Conservation (phyloP, 2,888 invertebrate genomes). For the Eupithecia insigniata region DNA sequence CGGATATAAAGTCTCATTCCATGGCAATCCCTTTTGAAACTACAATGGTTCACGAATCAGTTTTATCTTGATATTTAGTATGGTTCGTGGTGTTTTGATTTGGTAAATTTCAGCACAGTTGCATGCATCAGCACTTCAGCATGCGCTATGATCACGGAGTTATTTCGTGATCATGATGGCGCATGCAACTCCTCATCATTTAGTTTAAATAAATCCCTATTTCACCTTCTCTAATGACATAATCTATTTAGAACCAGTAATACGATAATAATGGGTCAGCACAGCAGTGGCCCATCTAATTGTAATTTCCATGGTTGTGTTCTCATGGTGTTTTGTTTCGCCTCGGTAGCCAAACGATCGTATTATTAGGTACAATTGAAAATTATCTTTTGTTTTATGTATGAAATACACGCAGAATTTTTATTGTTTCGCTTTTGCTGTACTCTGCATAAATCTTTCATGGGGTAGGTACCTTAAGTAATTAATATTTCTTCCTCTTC, state of each 20-base stretch:
- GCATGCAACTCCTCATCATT: background rate
- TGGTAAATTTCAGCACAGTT: background rate
- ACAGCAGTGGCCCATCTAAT: constrained; percentile 36
- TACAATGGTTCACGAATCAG: background rate
- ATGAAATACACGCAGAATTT: background rate
- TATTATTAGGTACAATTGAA: constrained; percentile 26
- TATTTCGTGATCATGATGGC: background rate
- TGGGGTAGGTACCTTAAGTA: too few species aligned
- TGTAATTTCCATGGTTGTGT: constrained; percentile 36
- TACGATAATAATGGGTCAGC: constrained; percentile 40
- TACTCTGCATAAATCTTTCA: background rate
- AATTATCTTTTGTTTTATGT: constrained; percentile 20
- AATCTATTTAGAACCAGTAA: constrained; percentile 39
- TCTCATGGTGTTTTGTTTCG: constrained; percentile 40
- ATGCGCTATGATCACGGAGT: background rate
- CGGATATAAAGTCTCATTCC: background rate
- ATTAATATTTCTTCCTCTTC: background rate
- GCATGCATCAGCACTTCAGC: background rate
- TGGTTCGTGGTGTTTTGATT: background rate
- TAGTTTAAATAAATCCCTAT: background rate
- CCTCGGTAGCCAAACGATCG: constrained; percentile 38
- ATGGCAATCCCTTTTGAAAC: background rate
- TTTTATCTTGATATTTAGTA: background rate
- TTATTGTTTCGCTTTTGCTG: background rate
- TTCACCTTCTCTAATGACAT: constrained; percentile 29